phyloP scores from a whole-genome alignment of 2,797 vertebrate species.

The Lacerta bilineata region DNA sequence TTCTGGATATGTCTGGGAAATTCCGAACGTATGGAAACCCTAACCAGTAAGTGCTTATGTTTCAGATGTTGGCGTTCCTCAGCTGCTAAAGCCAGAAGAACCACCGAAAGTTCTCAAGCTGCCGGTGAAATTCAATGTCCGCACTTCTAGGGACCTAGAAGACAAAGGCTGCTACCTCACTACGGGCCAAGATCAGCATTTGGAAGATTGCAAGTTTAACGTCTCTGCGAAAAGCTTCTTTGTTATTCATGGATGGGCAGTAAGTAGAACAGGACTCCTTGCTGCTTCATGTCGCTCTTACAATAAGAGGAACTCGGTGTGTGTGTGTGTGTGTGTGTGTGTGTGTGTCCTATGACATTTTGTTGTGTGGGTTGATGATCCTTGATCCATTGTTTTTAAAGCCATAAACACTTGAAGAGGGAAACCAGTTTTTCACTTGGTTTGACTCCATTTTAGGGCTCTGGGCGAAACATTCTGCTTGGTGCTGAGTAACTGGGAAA shows the following conservation, averaged over 20 bases:
- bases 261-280: constrained; percentile 60
- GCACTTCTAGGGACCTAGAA: constrained; percentile 79
- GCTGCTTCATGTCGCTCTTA: not conserved
- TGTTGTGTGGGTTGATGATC: no score
- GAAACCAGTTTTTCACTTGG: no score
- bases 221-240: constrained; percentile 90
- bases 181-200: constrained; percentile 70
- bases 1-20: no score
- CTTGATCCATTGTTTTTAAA: no score
- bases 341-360: not conserved
- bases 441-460: no score
- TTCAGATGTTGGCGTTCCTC: constrained; percentile 73
- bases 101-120: constrained; percentile 15
- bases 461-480: not conserved
- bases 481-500: not conserved
- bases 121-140: constrained; percentile 85
- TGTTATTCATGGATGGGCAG: constrained; percentile 97
- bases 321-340: not conserved
- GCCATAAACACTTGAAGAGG: no score
- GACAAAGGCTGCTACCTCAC: constrained; percentile 86
- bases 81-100: constrained; percentile 30
- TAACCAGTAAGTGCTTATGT: constrained; percentile 10
- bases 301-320: not conserved
- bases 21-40: no score
- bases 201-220: constrained; percentile 90